Evolutionary conservation across 2,888 invertebrate species (phyloP).

Genomic region (Sesia apiformis): DNA sequence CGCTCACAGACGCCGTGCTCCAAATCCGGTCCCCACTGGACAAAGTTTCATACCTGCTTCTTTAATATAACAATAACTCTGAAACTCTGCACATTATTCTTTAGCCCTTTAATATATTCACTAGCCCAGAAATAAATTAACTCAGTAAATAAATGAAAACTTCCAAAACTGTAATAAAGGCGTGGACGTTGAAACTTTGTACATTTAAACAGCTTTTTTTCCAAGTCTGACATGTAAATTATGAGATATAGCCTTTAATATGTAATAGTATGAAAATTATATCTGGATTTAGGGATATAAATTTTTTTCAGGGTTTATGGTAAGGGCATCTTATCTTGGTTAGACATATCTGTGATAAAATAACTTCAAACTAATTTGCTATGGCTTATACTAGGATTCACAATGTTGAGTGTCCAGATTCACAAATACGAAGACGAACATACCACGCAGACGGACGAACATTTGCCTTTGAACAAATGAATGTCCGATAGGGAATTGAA

Average conservation of each 20-base stretch:
- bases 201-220: slow-evolving; percentile 27
- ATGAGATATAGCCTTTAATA: background rate
- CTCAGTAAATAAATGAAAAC: slow-evolving; percentile 38
- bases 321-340: too few species aligned
- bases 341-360: too few species aligned
- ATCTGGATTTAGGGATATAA: too few species aligned
- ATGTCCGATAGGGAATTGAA: too few species aligned
- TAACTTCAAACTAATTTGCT: too few species aligned
- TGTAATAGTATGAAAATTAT: background rate
- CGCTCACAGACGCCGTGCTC: background rate
- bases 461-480: too few species aligned
- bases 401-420: too few species aligned
- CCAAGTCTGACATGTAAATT: slow-evolving; percentile 23
- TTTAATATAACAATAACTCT: slow-evolving; percentile 8
- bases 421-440: too few species aligned
- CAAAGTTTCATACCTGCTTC: background rate
- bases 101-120: slow-evolving; percentile 33
- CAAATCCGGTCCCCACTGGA: background rate
- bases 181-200: slow-evolving; percentile 23
- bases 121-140: slow-evolving; percentile 41
- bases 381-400: too few species aligned
- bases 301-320: too few species aligned
- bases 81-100: slow-evolving; percentile 32
- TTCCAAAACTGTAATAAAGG: slow-evolving; percentile 35
- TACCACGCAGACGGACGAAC: too few species aligned